Conservation (phyloP, 2,113 vertebrate genomes). For the Rutilus rutilus region DNA sequence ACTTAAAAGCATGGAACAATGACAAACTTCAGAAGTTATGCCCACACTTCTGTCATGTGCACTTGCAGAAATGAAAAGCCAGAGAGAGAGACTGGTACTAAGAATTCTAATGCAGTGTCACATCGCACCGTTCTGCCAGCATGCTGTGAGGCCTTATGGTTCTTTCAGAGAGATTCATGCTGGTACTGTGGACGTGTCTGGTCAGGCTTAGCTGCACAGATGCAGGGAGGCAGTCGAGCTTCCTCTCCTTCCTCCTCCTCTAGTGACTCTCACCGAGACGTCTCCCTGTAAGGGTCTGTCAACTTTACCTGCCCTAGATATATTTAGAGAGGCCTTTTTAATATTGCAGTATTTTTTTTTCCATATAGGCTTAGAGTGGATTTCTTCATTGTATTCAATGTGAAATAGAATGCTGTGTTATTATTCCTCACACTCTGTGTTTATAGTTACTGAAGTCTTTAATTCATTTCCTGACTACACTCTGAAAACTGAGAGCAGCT, state of each 20-base stretch:
- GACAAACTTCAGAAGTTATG: conserved; percentile 45
- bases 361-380: background rate
- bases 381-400: background rate
- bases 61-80: conserved; percentile 44
- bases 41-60: conserved; percentile 43
- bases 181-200: conserved; percentile 30
- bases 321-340: conserved; percentile 1
- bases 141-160: conserved; percentile 65
- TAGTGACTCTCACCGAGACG: conserved; percentile 11
- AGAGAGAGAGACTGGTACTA: conserved; percentile 45
- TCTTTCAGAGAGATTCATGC: conserved; percentile 47
- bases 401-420: background rate
- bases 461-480: background rate
- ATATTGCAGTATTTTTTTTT: background rate
- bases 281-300: conserved; percentile 23
- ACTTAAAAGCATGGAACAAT: conserved; percentile 40
- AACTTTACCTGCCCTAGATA: conserved; percentile 12
- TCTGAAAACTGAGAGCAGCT: background rate
- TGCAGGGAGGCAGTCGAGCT: conserved; percentile 31
- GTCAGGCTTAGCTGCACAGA: conserved; percentile 53
- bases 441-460: conserved; percentile 3
- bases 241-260: conserved; percentile 37
- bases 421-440: background rate
- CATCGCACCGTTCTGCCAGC: conserved; percentile 59
- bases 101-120: conserved; percentile 58